phyloP scores from a whole-genome alignment of 2,113 vertebrate species.

The Canis aureus region DNA sequence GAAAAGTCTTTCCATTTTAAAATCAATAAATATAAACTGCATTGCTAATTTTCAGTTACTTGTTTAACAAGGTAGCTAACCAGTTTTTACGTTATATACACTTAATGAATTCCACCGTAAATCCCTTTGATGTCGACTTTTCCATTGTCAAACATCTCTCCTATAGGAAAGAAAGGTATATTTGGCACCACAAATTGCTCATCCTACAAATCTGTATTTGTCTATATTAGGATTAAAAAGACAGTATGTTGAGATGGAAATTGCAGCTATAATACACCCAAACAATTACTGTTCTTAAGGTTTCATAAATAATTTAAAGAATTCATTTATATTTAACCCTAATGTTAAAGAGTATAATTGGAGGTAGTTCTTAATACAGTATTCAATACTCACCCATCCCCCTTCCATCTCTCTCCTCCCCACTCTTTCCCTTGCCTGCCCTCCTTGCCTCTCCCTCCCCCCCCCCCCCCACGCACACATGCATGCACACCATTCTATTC shows the following conservation, averaged over 20 bases:
- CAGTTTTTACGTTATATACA: slow-evolving; percentile 8
- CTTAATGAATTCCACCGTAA: not conserved
- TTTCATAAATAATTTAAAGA: slow-evolving; percentile 3
- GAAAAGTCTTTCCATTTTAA: slow-evolving; percentile 43
- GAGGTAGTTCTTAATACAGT: not conserved
- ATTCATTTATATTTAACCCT: slow-evolving; percentile 33
- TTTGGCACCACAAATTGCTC: not conserved
- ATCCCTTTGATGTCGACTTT: not conserved
- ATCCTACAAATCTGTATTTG: not conserved
- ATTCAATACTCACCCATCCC: not conserved
- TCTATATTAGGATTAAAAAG: not conserved
- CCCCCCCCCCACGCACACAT: not conserved
- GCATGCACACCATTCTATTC: not conserved
- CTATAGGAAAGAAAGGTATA: not conserved
- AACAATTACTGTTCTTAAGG: not conserved
- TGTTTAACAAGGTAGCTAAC: not conserved
- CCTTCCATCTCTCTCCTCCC: not conserved
- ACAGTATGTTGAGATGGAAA: not conserved
- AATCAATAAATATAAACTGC: not conserved
- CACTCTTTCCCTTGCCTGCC: not conserved
- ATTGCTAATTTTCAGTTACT: slow-evolving; percentile 2
- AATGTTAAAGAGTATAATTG: not conserved
- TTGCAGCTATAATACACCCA: not conserved
- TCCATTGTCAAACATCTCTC: not conserved
- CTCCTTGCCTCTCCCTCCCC: not conserved